Base-by-base conservation (phyloP, 2,113 vertebrate species). In the Stigmatopora argus region DNA sequence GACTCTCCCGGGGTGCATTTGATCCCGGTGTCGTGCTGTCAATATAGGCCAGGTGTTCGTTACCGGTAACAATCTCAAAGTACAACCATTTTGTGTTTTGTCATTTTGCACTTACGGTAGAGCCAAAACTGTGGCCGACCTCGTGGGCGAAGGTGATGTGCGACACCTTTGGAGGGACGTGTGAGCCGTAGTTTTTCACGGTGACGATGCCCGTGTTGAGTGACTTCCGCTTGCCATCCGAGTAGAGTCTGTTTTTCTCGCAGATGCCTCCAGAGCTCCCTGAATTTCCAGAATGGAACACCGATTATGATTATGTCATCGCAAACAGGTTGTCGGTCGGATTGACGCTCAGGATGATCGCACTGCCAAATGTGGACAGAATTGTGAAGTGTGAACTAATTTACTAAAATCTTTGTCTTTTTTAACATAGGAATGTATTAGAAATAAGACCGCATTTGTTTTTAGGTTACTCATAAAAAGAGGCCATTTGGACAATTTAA, bases 61-160 rank as follows among this genome's bases (percentile, higher is more conserved):
- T 21, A 18, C 2, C n/a, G 41, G n/a, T 61, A 21, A 61, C 35
- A 61, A 61, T 45, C n/a, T 13, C 12, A 5, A 61, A 61, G 15
- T 31, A 9, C 1, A n/a, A 18, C 51, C 5, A 10, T 19, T 15
- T 4, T 15, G 19, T 4, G 41, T 21, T 61, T 45, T 4, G 17
- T 61, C 38, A 19, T n/a, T 26, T 1, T 38, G 75, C 79, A 93
- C 96, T 95, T 89, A 99, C 97, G 76, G 95, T 95, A 31, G 97
- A 99, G 64, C 96, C 97, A 83, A 99, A 98, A 87, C 98, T 99
- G 90, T 99, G 97, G 56, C 97, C 97, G 58, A 99, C 93, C 82
- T 99, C 97, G 74, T 99, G 96, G 71, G 96, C 97, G 75, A 99
- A 98, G 69, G 97, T 99, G 70, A 99, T 98, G 78, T 99, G 97